These are phyloP conservation scores for Enteromius radiatus DNA, from an alignment of 2,797 vertebrate species.

Conservation along the genomic window DNA sequence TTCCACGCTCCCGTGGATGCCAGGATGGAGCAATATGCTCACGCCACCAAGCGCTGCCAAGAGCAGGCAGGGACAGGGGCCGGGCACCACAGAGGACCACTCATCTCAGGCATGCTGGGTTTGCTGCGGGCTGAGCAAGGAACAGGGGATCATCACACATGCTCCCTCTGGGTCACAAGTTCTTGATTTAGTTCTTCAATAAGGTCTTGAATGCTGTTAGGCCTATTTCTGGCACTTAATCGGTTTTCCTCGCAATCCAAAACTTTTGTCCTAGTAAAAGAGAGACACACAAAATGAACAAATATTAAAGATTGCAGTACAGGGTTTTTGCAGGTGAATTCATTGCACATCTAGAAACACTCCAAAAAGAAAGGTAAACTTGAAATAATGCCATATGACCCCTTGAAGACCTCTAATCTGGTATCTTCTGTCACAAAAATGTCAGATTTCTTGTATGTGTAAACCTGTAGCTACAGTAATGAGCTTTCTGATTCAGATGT, in stretches of 20 bases:
- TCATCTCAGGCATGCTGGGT: constrained; percentile 70
- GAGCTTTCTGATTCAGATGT: background rate
- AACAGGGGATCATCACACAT: constrained; percentile 34
- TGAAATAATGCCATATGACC: no score
- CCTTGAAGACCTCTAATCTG: background rate
- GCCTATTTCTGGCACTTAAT: constrained; percentile 31
- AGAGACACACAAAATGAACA: background rate
- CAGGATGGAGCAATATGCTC: constrained; percentile 68
- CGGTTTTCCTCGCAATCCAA: background rate
- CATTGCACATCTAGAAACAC: no score
- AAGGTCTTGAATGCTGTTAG: constrained; percentile 1
- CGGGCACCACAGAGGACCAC: constrained; percentile 63
- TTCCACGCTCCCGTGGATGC: constrained; percentile 77
- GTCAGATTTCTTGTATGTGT: background rate
- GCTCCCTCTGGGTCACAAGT: constrained; percentile 22
- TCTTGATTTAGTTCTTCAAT: constrained; percentile 12
- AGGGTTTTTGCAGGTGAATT: background rate
- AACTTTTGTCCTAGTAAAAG: constrained; percentile 19
- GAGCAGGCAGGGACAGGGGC: constrained; percentile 67
- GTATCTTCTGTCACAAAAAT: background rate
- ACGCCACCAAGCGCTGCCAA: constrained; percentile 70
- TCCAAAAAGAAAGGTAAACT: no score
- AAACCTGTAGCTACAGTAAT: background rate
- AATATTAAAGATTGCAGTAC: background rate
- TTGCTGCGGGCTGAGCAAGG: constrained; percentile 3